Percentiles rank a stretch among this genome's conserved stretches.
Conservation (phyloP, 2,888 invertebrate species). For the Pyrochroa serraticornis region DNA sequence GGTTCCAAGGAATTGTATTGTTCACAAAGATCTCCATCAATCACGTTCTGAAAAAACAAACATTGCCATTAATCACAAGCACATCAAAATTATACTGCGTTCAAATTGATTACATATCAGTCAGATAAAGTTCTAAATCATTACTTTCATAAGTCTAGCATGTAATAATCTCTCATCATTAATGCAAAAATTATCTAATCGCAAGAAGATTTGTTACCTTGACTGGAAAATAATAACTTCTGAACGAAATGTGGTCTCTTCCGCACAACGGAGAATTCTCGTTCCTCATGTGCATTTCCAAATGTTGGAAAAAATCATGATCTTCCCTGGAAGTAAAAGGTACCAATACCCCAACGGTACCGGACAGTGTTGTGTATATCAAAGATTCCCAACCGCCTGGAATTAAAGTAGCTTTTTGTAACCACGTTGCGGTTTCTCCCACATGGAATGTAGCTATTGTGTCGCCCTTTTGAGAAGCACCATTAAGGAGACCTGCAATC, state of each 20-base stretch:
- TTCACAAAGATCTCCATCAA: conserved; percentile 99
- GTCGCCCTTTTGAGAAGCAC: conserved; percentile 97
- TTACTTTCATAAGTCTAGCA: conserved; percentile 54
- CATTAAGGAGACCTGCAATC: conserved; percentile 85
- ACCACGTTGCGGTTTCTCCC: conserved; percentile 94
- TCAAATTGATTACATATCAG: neutral
- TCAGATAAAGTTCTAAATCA: conserved; percentile 9
- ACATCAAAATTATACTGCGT: neutral
- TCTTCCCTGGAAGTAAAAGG: conserved; percentile 97
- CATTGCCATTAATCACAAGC: neutral
- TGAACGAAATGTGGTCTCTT: conserved; percentile 94
- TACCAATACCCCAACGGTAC: conserved; percentile 90
- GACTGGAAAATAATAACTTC: conserved; percentile 97
- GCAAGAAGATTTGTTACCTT: conserved; percentile 67
- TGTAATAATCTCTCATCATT: conserved; percentile 40
- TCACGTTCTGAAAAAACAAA: conserved; percentile 79
- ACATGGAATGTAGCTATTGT: conserved; percentile 92
- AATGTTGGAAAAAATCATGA: conserved; percentile 98
- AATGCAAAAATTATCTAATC: neutral
- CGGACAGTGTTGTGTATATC: conserved; percentile 94
- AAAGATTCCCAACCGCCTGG: conserved; percentile 97
- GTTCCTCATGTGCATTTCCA: conserved; percentile 99
- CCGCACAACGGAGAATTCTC: conserved; percentile 97
- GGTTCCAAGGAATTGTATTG: conserved; percentile 97
- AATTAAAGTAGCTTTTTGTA: conserved; percentile 89